A percentile compares a stretch with the other conserved stretches of the same genome.
Evolutionary conservation across 1,140 invertebrate genomes (phyloP).

Genomic region (Eupristina koningsbergeri): DNA sequence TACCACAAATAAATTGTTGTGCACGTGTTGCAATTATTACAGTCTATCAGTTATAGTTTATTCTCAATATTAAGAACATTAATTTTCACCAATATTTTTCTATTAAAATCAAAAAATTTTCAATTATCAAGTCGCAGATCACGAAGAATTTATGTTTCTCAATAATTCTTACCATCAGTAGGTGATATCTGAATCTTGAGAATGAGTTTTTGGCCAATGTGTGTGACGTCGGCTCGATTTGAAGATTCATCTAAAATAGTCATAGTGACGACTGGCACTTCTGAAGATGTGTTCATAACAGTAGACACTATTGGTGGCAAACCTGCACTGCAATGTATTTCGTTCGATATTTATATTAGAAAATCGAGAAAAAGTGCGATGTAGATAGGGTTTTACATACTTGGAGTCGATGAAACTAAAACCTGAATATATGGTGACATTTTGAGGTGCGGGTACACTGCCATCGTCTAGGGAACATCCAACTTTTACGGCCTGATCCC

Average conservation of each 20-base stretch:
- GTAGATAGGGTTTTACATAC: slow-evolving; percentile 56
- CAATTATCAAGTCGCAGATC: background rate
- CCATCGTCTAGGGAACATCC: slow-evolving; percentile 72
- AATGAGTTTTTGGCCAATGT: slow-evolving; percentile 70
- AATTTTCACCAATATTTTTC: background rate
- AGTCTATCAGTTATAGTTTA: no score
- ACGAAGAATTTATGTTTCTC: background rate
- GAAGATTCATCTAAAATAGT: slow-evolving; percentile 61
- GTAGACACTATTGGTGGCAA: slow-evolving; percentile 62
- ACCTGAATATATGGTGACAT: slow-evolving; percentile 67
- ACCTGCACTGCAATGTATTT: slow-evolving; percentile 61
- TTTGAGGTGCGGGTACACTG: slow-evolving; percentile 61
- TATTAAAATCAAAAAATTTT: background rate
- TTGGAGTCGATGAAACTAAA: slow-evolving; percentile 67
- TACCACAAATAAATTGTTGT: no score
- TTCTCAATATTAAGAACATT: no score
- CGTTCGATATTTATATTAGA: background rate
- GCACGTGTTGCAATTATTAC: no score
- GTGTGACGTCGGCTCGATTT: slow-evolving; percentile 62
- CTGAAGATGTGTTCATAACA: slow-evolving; percentile 62
- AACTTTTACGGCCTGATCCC: slow-evolving; percentile 75
- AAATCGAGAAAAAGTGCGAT: no score
- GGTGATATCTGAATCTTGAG: slow-evolving; percentile 69
- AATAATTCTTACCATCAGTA: slow-evolving; percentile 62
- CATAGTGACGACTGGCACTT: slow-evolving; percentile 62